A percentile compares a stretch with the other conserved stretches of the same genome.
These are phyloP conservation scores for Conger conger DNA, from an alignment of 2,113 vertebrate species.

Conservation along the genomic window DNA sequence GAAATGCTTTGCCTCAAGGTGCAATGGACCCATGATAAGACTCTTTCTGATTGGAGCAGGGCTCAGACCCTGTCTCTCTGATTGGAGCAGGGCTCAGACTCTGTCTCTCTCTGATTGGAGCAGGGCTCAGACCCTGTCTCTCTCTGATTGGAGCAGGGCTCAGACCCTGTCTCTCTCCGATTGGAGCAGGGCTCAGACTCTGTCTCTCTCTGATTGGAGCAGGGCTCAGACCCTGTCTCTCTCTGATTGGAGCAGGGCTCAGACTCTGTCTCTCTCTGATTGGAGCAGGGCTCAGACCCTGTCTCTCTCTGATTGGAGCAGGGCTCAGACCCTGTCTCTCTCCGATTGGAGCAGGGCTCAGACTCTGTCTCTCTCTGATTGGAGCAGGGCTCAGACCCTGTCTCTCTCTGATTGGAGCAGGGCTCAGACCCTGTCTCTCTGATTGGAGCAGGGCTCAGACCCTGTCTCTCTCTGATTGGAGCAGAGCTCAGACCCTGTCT, in stretches of 20 bases:
- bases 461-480: not conserved
- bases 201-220: not conserved
- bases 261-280: not conserved
- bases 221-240: not conserved
- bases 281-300: not conserved
- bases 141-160: not conserved
- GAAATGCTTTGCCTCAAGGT: not conserved
- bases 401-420: not conserved
- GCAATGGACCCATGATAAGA: not conserved
- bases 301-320: not conserved
- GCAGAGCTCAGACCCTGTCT: too few relatives aligned
- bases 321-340: not conserved
- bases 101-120: not conserved
- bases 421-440: not conserved
- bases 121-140: too few relatives aligned
- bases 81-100: not conserved
- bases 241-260: not conserved
- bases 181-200: not conserved
- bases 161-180: not conserved
- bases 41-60: not conserved
- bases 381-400: too few relatives aligned
- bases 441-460: not conserved
- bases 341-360: not conserved
- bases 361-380: not conserved
- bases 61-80: not conserved